Percentiles rank a stretch among this genome's conserved stretches.
Evolutionary conservation across 2,888 invertebrate species (phyloP).

Genomic region (Dasysyrphus albostriatus): DNA sequence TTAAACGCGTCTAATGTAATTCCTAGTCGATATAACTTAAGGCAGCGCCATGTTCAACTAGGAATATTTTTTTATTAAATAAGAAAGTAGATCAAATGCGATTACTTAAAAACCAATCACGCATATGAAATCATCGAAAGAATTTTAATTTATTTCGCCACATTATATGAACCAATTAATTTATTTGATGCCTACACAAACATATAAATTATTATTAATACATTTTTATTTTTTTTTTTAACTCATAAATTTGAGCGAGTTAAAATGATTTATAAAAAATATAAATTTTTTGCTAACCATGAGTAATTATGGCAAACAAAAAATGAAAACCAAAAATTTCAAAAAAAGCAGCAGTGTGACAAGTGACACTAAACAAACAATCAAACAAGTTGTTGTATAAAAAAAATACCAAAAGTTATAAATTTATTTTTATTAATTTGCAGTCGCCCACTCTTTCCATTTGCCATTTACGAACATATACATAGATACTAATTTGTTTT

Average conservation of each 20-base stretch:
- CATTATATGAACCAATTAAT: background rate
- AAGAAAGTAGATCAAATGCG: background rate
- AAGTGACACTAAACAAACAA: background rate
- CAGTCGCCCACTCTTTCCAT: background rate
- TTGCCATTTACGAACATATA: background rate
- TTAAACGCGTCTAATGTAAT: too few species aligned
- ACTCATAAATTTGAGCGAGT: background rate
- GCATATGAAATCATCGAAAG: background rate
- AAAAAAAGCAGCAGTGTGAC: background rate
- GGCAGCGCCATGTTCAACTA: too few species aligned
- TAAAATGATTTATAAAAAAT: background rate
- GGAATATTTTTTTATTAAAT: background rate
- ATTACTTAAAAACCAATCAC: background rate
- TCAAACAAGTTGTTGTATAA: background rate
- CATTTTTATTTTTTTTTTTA: background rate
- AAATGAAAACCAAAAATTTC: background rate
- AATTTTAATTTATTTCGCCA: background rate
- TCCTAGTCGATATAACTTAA: too few species aligned
- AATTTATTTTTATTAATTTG: conserved; percentile 1
- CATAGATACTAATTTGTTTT: too few species aligned
- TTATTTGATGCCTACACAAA: background rate
- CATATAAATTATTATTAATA: too few species aligned
- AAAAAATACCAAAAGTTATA: background rate
- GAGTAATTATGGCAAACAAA: background rate
- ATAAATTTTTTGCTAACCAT: background rate